phyloP scores from a whole-genome alignment of 2,113 vertebrate genomes.

The Genyomyrus donnyi region DNA sequence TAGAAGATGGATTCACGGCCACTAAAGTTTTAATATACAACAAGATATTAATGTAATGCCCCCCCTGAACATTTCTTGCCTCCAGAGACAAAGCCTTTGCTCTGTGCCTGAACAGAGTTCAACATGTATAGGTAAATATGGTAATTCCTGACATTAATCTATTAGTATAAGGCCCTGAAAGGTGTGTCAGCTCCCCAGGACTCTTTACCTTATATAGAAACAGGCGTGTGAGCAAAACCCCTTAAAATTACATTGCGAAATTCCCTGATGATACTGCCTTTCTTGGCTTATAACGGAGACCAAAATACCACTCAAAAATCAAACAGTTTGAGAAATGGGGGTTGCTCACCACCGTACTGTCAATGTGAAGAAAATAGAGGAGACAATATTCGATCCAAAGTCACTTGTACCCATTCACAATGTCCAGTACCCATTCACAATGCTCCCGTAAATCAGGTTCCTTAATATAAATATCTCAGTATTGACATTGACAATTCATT shows the following conservation, averaged over 20 bases:
- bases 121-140: background rate
- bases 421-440: background rate
- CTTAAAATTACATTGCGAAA: background rate
- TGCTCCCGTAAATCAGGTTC: background rate
- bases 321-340: background rate
- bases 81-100: background rate
- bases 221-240: background rate
- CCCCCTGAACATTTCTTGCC: background rate
- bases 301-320: background rate
- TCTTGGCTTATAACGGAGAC: background rate
- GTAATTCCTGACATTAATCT: background rate
- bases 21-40: background rate
- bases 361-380: background rate
- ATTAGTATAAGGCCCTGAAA: background rate
- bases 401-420: background rate
- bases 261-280: background rate
- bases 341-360: background rate
- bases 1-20: background rate
- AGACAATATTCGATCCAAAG: background rate
- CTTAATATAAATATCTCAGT: background rate
- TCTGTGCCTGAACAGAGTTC: background rate
- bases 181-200: background rate
- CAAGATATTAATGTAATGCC: background rate
- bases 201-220: background rate
- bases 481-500: background rate